Base-by-base conservation (phyloP, 2,888 invertebrate genomes). In the Limenitis camilla region DNA sequence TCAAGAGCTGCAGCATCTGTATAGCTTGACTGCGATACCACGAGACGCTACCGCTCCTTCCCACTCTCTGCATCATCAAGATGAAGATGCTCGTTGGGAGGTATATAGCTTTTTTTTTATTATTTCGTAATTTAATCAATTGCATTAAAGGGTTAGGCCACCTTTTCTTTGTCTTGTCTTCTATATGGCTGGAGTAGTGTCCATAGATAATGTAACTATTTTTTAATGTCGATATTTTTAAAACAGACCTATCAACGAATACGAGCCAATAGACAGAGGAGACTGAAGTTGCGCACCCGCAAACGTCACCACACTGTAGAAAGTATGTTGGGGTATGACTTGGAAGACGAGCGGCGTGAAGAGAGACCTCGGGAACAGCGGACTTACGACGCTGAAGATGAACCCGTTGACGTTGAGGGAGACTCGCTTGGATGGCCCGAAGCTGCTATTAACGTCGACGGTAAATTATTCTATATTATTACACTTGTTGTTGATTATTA, bases 261-360 rank as follows among this genome's bases (percentile, higher is more conserved):
- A 56, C 81, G 88, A 28, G 88, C 88, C 0, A 88, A 88, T 65
- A 81, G 88, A 0, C 88, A 88, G 67, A 81, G 88, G 2, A 81
- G 88, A 5, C 65, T 88, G 49, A 87, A 88, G 66, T 68, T 87
- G 65, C 86, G 88, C 58, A 87, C 88, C 0, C 85, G 88, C 66
- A 88, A 88, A 62, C 87, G 88, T 0, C 88, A 88, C 66, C 88
- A 88, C 68, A 87, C 88, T 0, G 88, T 88, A n/a, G 88, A 88
- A 71, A 87, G 87, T 67, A 85, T 88, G 83, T 72, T 88, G 42
- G 88, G 88, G n/a, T 88, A 85, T 62, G 86, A 86, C 61, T 66
- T 85, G 42, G 88, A 88, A 4, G 84, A 81, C 57, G 81, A 83
- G 52, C 66, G 85, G 19, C 79, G 85, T 5, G 87, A 87, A 59